These are phyloP conservation scores for Lagopus leucura DNA, from an alignment of 2,113 vertebrate genomes.

Conservation along the genomic window DNA sequence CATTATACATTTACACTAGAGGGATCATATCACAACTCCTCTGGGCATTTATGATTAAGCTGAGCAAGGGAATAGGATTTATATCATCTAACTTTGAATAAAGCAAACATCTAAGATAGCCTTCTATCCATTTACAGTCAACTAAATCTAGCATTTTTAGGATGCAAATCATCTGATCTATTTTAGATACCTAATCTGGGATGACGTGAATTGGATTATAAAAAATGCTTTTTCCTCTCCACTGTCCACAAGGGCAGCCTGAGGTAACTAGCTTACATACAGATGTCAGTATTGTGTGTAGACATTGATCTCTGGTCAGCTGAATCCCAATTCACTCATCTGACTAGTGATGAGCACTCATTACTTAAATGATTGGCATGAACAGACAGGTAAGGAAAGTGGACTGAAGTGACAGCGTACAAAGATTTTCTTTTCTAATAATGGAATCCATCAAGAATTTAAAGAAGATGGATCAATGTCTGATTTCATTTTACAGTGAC, in stretches of 20 bases:
- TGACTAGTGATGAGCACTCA: background rate
- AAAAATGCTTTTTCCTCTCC: background rate
- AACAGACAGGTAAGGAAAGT: slow-evolving; percentile 18
- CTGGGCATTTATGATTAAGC: background rate
- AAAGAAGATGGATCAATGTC: background rate
- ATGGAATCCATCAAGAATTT: slow-evolving; percentile 1
- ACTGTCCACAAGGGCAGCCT: background rate
- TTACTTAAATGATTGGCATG: background rate
- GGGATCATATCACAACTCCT: background rate
- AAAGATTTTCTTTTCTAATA: background rate
- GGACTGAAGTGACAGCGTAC: background rate
- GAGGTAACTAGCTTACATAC: background rate
- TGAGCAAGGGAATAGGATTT: background rate
- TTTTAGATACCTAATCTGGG: background rate
- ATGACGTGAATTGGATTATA: background rate
- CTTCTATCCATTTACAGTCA: background rate
- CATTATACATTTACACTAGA: background rate
- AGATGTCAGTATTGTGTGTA: background rate
- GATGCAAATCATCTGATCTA: background rate
- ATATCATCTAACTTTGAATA: background rate
- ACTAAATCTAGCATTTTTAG: background rate
- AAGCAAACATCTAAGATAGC: background rate
- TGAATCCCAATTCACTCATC: background rate
- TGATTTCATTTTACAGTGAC: background rate
- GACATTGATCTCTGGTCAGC: background rate